These are phyloP conservation scores for Drusus annulatus DNA, from an alignment of 1,140 invertebrate species.

Conservation along the genomic window DNA sequence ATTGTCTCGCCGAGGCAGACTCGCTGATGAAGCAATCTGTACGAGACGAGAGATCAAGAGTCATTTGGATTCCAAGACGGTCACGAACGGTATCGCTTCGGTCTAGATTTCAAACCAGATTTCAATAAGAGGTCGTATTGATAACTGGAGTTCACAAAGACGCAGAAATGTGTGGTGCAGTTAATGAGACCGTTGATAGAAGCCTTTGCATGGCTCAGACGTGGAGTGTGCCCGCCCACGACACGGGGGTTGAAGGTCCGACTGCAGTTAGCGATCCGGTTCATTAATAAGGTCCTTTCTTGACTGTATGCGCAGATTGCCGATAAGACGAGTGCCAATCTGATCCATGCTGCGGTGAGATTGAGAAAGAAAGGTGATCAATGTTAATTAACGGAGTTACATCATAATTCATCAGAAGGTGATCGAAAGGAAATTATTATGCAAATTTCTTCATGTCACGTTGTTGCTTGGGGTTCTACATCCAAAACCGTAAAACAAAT, in stretches of 20 bases:
- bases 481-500: too few species aligned
- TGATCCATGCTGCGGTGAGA: too few species aligned
- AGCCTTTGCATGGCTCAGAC: background rate
- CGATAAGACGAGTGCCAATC: too few species aligned
- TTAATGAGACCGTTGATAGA: background rate
- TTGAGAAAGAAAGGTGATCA: too few species aligned
- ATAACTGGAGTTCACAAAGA: constrained; percentile 5
- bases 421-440: too few species aligned
- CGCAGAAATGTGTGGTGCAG: background rate
- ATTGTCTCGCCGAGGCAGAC: background rate
- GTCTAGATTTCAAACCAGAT: constrained; percentile 21
- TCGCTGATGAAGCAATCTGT: constrained; percentile 15
- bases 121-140: constrained; percentile 18
- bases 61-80: constrained; percentile 1
- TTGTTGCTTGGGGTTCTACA: too few species aligned
- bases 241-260: background rate
- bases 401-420: too few species aligned
- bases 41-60: constrained; percentile 3
- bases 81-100: constrained; percentile 10
- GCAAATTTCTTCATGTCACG: too few species aligned
- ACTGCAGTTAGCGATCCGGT: background rate
- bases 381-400: too few species aligned
- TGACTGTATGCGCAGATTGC: too few species aligned
- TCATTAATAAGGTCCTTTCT: too few species aligned
- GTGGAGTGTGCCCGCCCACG: background rate